phyloP scores from a whole-genome alignment of 1,140 invertebrate genomes.

The Lycorma delicatula region DNA sequence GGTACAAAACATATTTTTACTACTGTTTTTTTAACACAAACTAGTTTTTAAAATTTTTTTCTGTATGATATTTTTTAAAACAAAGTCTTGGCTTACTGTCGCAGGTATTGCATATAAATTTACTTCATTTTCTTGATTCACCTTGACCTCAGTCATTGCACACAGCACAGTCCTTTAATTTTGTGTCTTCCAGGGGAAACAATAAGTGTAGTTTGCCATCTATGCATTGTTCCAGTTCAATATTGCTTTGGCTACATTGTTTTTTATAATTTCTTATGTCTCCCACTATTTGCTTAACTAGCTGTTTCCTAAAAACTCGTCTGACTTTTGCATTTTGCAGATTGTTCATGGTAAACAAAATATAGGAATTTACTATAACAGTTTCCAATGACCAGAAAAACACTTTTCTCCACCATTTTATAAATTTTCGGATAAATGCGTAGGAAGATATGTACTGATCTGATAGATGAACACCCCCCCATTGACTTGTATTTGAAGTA shows the following conservation, averaged over 20 bases:
- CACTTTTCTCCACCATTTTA: slow-evolving; percentile 14
- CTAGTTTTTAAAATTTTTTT: slow-evolving; percentile 7
- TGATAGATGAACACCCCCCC: slow-evolving; percentile 5
- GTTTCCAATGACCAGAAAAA: neutral
- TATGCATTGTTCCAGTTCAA: neutral
- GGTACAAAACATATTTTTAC: neutral
- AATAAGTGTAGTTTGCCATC: neutral
- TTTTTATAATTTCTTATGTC: slow-evolving; percentile 9
- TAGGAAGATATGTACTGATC: slow-evolving; percentile 10
- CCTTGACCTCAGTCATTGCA: neutral
- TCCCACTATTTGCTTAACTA: neutral
- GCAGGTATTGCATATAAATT: neutral
- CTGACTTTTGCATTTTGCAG: too few relatives aligned
- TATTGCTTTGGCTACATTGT: neutral
- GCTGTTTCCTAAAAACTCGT: slow-evolving; percentile 8
- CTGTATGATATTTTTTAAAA: slow-evolving; percentile 1
- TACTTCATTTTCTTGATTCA: neutral
- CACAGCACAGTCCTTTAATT: neutral
- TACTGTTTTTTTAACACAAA: neutral
- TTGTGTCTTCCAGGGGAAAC: neutral
- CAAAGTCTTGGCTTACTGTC: neutral
- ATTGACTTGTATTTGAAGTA: slow-evolving; percentile 1
- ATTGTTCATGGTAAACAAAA: neutral
- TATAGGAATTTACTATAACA: slow-evolving; percentile 9
- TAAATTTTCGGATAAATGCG: neutral